Conservation (phyloP, 1,140 invertebrate species). For the Orius insidiosus region DNA sequence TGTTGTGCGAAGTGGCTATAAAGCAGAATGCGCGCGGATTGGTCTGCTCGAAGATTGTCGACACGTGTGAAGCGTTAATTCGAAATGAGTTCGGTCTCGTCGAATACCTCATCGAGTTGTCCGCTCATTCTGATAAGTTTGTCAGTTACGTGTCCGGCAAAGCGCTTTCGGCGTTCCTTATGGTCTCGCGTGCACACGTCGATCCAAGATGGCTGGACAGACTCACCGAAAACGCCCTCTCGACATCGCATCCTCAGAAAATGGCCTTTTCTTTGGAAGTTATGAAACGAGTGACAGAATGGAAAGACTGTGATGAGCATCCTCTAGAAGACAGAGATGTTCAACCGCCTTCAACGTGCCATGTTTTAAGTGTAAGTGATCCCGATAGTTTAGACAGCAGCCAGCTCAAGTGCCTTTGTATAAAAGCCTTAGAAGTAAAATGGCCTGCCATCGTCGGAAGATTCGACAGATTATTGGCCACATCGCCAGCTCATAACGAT, state of each 20-base stretch:
- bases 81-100: slow-evolving; percentile 64
- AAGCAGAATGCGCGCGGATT: slow-evolving; percentile 64
- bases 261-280: slow-evolving; percentile 70
- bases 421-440: slow-evolving; percentile 63
- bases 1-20: slow-evolving; percentile 66
- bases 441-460: slow-evolving; percentile 56
- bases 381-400: slow-evolving; percentile 58
- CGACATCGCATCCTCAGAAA: slow-evolving; percentile 47
- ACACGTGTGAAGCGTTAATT: slow-evolving; percentile 60
- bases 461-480: slow-evolving; percentile 31
- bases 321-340: slow-evolving; percentile 46
- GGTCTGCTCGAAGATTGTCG: slow-evolving; percentile 58
- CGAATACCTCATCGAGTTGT: slow-evolving; percentile 61
- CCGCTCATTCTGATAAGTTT: slow-evolving; percentile 58
- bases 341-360: slow-evolving; percentile 30
- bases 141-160: slow-evolving; percentile 60
- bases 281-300: slow-evolving; percentile 67
- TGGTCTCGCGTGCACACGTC: slow-evolving; percentile 61
- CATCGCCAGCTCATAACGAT: slow-evolving; percentile 29
- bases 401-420: slow-evolving; percentile 65
- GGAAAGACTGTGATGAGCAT: slow-evolving; percentile 68
- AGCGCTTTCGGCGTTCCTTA: slow-evolving; percentile 62
- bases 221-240: slow-evolving; percentile 29
- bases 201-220: slow-evolving; percentile 61
- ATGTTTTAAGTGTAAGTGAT: slow-evolving; percentile 49